Conservation (phyloP, 2,888 invertebrate genomes). For the Polymixis lichenea region DNA sequence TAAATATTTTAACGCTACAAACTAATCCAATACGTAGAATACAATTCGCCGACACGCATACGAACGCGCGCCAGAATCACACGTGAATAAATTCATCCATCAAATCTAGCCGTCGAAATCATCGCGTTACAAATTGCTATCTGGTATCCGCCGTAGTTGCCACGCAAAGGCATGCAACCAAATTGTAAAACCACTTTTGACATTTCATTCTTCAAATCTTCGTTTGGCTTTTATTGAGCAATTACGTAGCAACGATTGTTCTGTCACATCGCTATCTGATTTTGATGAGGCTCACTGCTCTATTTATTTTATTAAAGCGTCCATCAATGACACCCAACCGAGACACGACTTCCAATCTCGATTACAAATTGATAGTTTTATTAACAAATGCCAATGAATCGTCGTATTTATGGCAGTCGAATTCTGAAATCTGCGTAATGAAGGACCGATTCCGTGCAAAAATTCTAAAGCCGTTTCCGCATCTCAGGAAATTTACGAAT, state of each 20-base stretch:
- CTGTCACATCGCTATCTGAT: conserved; percentile 48
- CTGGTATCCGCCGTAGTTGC: conserved; percentile 61
- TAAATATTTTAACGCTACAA: conserved; percentile 67
- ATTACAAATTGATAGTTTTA: conserved; percentile 47
- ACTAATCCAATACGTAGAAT: conserved; percentile 60
- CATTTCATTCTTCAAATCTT: conserved; percentile 75
- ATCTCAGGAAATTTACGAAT: conserved; percentile 57
- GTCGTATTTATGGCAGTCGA: conserved; percentile 68
- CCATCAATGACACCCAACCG: conserved; percentile 45
- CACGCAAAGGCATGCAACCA: conserved; percentile 63
- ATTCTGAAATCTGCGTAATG: conserved; percentile 50
- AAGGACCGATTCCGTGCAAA: conserved; percentile 38
- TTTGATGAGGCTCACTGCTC: conserved; percentile 36
- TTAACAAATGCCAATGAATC: conserved; percentile 62
- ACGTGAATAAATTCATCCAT: conserved; percentile 46
- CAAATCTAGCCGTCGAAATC: conserved; percentile 49
- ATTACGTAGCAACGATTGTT: conserved; percentile 49
- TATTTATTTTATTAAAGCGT: conserved; percentile 50
- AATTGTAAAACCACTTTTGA: conserved; percentile 67
- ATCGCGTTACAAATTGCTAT: conserved; percentile 66
- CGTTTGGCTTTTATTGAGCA: conserved; percentile 55
- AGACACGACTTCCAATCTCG: conserved; percentile 42
- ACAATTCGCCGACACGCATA: conserved; percentile 47
- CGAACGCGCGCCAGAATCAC: conserved; percentile 43
- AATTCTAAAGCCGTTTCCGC: conserved; percentile 62